A percentile compares a stretch with the other conserved stretches of the same genome.
Evolutionary conservation across 2,888 invertebrate genomes (phyloP).

Genomic region (Entomobrya proxima): DNA sequence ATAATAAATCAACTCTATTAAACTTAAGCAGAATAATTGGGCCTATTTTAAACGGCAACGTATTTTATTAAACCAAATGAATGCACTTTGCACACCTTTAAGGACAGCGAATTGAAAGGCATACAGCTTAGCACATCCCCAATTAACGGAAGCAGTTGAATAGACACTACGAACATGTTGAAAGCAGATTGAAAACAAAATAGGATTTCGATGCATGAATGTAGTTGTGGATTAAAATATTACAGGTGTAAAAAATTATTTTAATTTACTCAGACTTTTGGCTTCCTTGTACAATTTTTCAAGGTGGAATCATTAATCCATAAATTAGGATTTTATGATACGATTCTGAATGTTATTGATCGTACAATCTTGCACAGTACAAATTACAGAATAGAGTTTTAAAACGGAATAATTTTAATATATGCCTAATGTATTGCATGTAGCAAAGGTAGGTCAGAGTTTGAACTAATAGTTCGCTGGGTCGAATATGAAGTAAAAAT

Average conservation of each 20-base stretch:
- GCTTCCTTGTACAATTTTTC: neutral
- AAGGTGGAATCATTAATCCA: neutral
- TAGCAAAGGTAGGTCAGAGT: too few species aligned
- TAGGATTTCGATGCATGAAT: neutral
- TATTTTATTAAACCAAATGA: neutral
- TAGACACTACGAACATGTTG: neutral
- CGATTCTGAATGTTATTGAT: neutral
- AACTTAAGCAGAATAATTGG: neutral
- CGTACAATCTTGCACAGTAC: neutral
- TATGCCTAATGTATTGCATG: too few species aligned
- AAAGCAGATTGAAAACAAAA: neutral
- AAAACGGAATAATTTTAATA: too few species aligned
- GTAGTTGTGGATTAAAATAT: too few species aligned
- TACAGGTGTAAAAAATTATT: neutral
- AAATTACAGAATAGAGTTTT: too few species aligned
- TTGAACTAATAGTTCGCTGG: too few species aligned
- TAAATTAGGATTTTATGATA: too few species aligned
- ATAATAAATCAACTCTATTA: neutral
- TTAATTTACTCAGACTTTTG: neutral
- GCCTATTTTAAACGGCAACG: neutral
- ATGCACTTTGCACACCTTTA: constrained; percentile 6
- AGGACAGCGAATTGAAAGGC: neutral
- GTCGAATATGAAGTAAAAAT: too few species aligned
- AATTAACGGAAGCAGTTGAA: too few species aligned
- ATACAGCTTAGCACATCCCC: neutral